Conservation (phyloP, 2,888 invertebrate genomes). For the Siphlonurus alternatus region DNA sequence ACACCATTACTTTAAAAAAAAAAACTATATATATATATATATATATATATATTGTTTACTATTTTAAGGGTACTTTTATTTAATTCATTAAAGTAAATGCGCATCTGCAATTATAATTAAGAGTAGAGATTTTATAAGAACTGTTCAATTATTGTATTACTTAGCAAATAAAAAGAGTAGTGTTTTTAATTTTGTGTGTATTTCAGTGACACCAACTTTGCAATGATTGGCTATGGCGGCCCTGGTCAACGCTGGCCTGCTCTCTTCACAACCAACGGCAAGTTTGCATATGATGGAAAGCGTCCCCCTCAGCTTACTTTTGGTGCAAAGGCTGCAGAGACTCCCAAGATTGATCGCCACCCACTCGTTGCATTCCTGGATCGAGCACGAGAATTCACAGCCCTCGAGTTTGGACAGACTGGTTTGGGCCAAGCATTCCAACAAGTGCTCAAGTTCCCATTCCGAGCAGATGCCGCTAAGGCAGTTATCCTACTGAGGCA, state of each 20-base stretch:
- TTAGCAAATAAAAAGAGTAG: too few relatives aligned
- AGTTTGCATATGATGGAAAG: conserved; percentile 34
- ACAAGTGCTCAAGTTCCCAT: conserved; percentile 47
- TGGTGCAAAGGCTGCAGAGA: conserved; percentile 13
- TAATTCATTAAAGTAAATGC: too few relatives aligned
- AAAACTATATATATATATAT: too few relatives aligned
- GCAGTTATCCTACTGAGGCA: conserved; percentile 49
- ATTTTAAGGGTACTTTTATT: too few relatives aligned
- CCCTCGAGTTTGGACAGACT: conserved; percentile 26
- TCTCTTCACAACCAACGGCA: conserved; percentile 37
- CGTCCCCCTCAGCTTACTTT: conserved; percentile 23
- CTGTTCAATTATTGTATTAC: too few relatives aligned
- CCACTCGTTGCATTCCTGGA: conserved; percentile 20
- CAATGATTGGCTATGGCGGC: conserved; percentile 37
- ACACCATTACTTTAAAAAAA: too few relatives aligned
- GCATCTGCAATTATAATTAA: too few relatives aligned
- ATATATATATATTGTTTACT: too few relatives aligned
- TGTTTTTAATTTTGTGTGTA: too few relatives aligned
- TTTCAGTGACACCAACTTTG: conserved; percentile 37
- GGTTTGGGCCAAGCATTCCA: conserved; percentile 37
- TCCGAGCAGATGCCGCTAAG: conserved; percentile 59
- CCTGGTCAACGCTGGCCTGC: conserved; percentile 36
- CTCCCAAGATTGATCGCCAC: conserved; percentile 5
- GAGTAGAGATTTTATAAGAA: too few relatives aligned
- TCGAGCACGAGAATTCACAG: conserved; percentile 30